Conservation (phyloP, 2,888 invertebrate species). For the Nymphalis urticae region DNA sequence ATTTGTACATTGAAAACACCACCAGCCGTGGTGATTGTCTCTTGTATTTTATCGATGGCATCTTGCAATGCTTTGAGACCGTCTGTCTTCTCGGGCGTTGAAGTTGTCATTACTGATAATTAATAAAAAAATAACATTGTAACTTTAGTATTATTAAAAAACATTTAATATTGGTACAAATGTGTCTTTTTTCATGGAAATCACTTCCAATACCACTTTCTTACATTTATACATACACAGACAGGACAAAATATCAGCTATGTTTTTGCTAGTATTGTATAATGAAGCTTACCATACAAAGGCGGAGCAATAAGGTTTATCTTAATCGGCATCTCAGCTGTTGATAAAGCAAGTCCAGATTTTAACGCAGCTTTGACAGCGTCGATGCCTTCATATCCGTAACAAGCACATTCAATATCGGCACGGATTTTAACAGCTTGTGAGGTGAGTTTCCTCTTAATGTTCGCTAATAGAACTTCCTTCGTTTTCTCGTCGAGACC, state of each 20-base stretch:
- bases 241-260: too few relatives aligned
- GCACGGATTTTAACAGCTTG: constrained; percentile 83
- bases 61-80: constrained; percentile 94
- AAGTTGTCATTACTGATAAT: constrained; percentile 95
- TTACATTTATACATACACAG: too few relatives aligned
- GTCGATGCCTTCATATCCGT: constrained; percentile 97
- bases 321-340: constrained; percentile 96
- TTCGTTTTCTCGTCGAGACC: constrained; percentile 95
- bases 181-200: too few relatives aligned
- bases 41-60: constrained; percentile 93
- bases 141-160: too few relatives aligned
- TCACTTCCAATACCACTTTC: too few relatives aligned
- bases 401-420: constrained; percentile 74
- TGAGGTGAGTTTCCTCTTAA: constrained; percentile 96
- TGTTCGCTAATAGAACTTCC: constrained; percentile 95
- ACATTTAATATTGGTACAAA: too few relatives aligned
- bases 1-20: constrained; percentile 97
- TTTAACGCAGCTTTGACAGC: constrained; percentile 97
- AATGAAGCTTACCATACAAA: constrained; percentile 86
- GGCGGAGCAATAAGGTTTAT: constrained; percentile 99
- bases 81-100: constrained; percentile 97
- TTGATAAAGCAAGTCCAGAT: constrained; percentile 94
- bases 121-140: not conserved
- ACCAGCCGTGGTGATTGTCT: constrained; percentile 89
- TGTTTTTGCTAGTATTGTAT: not conserved